These are phyloP conservation scores for Drosophila rellima DNA, from an alignment of 2,888 invertebrate species.

Conservation along the genomic window DNA sequence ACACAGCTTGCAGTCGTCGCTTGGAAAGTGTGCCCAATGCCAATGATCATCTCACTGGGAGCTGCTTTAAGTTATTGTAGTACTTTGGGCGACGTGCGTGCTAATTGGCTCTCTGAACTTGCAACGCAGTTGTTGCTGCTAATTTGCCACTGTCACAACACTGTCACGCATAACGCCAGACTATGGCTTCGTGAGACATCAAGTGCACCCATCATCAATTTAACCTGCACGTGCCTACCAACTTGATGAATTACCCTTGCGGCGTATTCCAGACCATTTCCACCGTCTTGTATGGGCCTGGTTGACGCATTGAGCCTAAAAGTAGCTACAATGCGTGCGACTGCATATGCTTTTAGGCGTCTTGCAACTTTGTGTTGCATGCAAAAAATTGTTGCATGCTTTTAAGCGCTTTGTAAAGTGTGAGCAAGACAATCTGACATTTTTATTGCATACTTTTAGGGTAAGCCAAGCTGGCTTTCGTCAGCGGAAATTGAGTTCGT, in stretches of 20 bases:
- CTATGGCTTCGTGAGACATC: constrained; percentile 9
- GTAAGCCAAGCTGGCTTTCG: neutral
- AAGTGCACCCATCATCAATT: constrained; percentile 25
- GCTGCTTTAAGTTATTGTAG: constrained; percentile 38
- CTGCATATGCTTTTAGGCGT: constrained; percentile 5
- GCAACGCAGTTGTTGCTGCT: constrained; percentile 37
- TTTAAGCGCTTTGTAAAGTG: constrained; percentile 20
- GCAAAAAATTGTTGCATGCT: constrained; percentile 29
- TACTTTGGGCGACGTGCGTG: constrained; percentile 66
- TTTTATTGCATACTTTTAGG: constrained; percentile 33
- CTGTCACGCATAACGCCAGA: neutral
- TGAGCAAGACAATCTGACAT: too few relatives aligned
- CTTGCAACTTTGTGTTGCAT: neutral
- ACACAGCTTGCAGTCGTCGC: constrained; percentile 15
- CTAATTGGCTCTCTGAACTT: constrained; percentile 52
- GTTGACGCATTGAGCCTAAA: constrained; percentile 5
- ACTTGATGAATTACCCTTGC: constrained; percentile 10
- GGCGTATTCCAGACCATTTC: neutral
- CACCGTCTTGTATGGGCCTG: neutral
- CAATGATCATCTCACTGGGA: constrained; percentile 18
- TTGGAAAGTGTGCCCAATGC: constrained; percentile 69
- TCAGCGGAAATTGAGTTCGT: constrained; percentile 14
- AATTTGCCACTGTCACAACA: constrained; percentile 27
- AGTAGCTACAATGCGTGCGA: neutral
- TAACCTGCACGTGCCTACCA: constrained; percentile 3